phyloP scores from a whole-genome alignment of 2,888 invertebrate genomes.

The Theodoxus fluviatilis region DNA sequence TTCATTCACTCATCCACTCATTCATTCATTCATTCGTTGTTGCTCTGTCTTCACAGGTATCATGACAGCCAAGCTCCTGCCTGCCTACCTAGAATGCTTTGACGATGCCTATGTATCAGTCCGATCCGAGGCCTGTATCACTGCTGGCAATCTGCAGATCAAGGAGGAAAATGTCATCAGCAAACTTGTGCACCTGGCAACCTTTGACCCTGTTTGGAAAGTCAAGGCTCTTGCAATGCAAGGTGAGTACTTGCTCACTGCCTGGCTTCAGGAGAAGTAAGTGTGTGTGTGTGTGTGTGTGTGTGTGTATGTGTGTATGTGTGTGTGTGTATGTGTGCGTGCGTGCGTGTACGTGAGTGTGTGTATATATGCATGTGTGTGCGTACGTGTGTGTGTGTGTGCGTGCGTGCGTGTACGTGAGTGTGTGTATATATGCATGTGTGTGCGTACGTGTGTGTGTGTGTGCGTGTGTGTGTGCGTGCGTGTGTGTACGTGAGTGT shows the following conservation, averaged over 20 bases:
- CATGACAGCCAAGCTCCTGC: slow-evolving; percentile 65
- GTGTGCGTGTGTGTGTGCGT: too few relatives aligned
- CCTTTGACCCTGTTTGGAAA: slow-evolving; percentile 64
- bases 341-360: neutral
- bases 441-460: too few relatives aligned
- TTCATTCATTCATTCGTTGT: too few relatives aligned
- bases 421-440: too few relatives aligned
- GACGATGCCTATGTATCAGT: slow-evolving; percentile 63
- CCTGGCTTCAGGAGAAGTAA: too few relatives aligned
- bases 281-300: neutral
- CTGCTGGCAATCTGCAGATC: slow-evolving; percentile 58
- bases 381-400: too few relatives aligned
- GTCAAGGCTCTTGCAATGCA: slow-evolving; percentile 65
- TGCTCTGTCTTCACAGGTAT: slow-evolving; percentile 53
- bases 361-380: too few relatives aligned
- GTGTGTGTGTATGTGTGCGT: neutral
- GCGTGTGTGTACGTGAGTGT: too few relatives aligned
- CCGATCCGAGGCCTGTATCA: slow-evolving; percentile 60
- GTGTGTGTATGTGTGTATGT: slow-evolving; percentile 16
- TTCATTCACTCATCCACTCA: too few relatives aligned
- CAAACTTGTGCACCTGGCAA: slow-evolving; percentile 58
- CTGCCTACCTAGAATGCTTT: slow-evolving; percentile 62
- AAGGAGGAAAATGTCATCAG: slow-evolving; percentile 55
- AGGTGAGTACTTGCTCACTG: slow-evolving; percentile 44
- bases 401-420: too few relatives aligned